Evolutionary conservation across 2,113 vertebrate genomes (phyloP).

Genomic region (Ciconia boyciana): DNA sequence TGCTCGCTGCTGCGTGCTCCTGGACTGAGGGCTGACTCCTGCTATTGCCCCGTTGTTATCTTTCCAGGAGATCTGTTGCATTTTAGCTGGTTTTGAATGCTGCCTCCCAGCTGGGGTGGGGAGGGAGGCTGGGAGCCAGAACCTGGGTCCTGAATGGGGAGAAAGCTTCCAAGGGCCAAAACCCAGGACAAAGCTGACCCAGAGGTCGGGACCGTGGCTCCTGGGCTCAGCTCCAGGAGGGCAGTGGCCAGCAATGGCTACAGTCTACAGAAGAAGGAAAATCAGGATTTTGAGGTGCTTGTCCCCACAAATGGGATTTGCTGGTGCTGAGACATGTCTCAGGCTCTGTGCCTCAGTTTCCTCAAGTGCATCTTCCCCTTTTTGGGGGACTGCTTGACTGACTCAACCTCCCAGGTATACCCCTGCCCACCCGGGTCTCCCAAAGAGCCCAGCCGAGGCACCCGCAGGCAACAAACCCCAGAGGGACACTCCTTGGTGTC

Average conservation of each 20-base stretch:
- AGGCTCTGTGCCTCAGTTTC: background rate
- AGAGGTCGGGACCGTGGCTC: background rate
- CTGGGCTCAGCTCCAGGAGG: background rate
- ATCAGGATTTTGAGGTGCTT: background rate
- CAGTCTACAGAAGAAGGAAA: background rate
- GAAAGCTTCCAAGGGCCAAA: background rate
- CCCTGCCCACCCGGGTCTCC: background rate
- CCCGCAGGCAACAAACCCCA: background rate
- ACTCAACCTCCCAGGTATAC: background rate
- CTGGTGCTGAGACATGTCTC: background rate
- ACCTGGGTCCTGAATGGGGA: background rate
- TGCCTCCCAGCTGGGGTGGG: background rate
- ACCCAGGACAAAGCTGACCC: background rate
- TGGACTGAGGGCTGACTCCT: accelerated
- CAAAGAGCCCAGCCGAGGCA: background rate
- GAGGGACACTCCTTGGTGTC: no score
- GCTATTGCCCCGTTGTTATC: accelerated
- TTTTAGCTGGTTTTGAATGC: background rate
- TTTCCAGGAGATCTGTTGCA: background rate
- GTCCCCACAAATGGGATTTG: accelerated
- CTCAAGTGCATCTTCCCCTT: background rate
- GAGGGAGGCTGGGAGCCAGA: background rate
- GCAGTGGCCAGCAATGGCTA: background rate
- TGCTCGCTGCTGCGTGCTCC: accelerated
- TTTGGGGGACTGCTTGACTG: background rate